Evolutionary conservation across 2,888 invertebrate genomes (phyloP).

Genomic region (Heliothis peltigera): DNA sequence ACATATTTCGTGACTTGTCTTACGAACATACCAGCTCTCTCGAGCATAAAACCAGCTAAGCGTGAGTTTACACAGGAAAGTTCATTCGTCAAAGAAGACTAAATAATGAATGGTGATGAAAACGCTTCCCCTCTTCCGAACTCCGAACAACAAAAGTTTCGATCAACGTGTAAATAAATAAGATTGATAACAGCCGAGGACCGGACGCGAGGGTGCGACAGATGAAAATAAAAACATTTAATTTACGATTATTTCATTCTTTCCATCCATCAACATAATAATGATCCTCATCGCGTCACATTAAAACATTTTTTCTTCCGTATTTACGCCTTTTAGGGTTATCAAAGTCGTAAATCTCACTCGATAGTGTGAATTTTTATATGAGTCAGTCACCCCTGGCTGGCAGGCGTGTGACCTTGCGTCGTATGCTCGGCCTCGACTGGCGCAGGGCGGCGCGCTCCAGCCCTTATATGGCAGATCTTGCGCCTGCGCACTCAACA

Average conservation of each 20-base stretch:
- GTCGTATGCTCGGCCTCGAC: slow-evolving; percentile 68
- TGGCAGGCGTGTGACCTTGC: slow-evolving; percentile 68
- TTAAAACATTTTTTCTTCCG: slow-evolving; percentile 75
- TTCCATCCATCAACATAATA: slow-evolving; percentile 66
- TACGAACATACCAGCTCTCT: slow-evolving; percentile 35
- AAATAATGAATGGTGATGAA: slow-evolving; percentile 24
- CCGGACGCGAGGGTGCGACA: slow-evolving; percentile 41
- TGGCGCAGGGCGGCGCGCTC: slow-evolving; percentile 70
- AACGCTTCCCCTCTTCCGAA: slow-evolving; percentile 29
- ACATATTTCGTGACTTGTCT: slow-evolving; percentile 47
- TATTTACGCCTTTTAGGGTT: slow-evolving; percentile 72
- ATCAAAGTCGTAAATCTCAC: slow-evolving; percentile 77
- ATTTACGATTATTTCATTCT: slow-evolving; percentile 56
- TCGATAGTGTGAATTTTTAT: slow-evolving; percentile 78
- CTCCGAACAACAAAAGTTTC: slow-evolving; percentile 26
- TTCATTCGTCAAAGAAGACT: slow-evolving; percentile 17
- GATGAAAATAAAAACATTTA: slow-evolving; percentile 49
- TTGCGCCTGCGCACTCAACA: slow-evolving; percentile 53
- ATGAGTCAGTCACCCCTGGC: slow-evolving; percentile 82
- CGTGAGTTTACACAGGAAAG: slow-evolving; percentile 27
- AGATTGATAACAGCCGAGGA: slow-evolving; percentile 51
- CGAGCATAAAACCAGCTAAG: slow-evolving; percentile 29
- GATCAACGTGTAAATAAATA: slow-evolving; percentile 38
- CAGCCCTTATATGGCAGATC: slow-evolving; percentile 74
- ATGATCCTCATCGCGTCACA: slow-evolving; percentile 58